Percentiles rank a stretch among this genome's conserved stretches.
Evolutionary conservation across 2,888 invertebrate species (phyloP).

Genomic region (Drepanosiphum platanoidis): DNA sequence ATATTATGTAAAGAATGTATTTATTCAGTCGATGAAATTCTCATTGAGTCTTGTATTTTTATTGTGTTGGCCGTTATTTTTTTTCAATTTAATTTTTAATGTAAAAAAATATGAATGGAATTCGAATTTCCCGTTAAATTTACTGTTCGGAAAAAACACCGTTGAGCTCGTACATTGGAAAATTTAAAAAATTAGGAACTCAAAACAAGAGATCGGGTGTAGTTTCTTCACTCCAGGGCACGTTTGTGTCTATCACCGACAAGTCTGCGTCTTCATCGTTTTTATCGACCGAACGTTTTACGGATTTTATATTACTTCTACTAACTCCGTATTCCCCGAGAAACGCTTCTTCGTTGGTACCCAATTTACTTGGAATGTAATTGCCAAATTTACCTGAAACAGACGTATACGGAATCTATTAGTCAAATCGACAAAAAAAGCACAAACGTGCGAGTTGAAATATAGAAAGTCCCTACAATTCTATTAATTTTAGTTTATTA

Average conservation of each 20-base stretch:
- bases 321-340: conserved; percentile 71
- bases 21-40: conserved; percentile 57
- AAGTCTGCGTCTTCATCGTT: conserved; percentile 66
- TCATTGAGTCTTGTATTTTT: conserved; percentile 53
- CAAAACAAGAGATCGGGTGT: conserved; percentile 68
- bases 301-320: conserved; percentile 60
- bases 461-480: no score
- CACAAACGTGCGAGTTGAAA: no score
- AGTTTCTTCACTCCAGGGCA: conserved; percentile 67
- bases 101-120: conserved; percentile 28
- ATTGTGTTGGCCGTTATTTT: conserved; percentile 35
- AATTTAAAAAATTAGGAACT: conserved; percentile 61
- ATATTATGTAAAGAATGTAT: conserved; percentile 39
- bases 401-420: conserved; percentile 63
- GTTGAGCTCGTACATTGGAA: conserved; percentile 48
- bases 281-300: conserved; percentile 55
- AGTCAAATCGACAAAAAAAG: no score
- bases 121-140: conserved; percentile 4
- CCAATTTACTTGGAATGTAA: conserved; percentile 84
- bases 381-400: conserved; percentile 72
- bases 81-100: conserved; percentile 18
- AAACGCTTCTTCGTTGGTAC: conserved; percentile 75
- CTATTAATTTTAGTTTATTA: no score
- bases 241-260: conserved; percentile 66
- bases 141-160: conserved; percentile 36